Evolutionary conservation across 2,113 vertebrate species (phyloP).

Genomic region (cattle (Bos taurus)): DNA sequence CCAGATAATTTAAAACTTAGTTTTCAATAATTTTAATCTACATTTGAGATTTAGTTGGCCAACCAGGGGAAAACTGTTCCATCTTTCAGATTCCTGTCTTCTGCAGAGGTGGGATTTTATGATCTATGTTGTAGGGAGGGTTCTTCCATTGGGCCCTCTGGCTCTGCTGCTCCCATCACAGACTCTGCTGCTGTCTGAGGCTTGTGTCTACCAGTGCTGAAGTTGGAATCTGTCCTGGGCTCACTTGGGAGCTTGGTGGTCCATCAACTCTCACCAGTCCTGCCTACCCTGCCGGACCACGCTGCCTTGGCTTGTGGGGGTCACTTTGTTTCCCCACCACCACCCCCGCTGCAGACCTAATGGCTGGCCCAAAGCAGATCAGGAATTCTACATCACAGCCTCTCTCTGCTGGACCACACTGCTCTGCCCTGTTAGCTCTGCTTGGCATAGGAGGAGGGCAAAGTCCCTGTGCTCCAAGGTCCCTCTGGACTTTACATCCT

Average conservation of each 20-base stretch:
- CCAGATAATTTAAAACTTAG: background rate
- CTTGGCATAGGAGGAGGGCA: background rate
- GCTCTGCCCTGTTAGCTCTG: background rate
- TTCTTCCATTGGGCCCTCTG: background rate
- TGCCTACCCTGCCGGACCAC: background rate
- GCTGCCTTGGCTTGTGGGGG: background rate
- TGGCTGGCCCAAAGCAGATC: fast-evolving
- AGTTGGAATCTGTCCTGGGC: background rate
- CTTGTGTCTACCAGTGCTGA: background rate
- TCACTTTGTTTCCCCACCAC: background rate
- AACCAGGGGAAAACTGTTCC: background rate
- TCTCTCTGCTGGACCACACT: background rate
- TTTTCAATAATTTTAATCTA: background rate
- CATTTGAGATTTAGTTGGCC: background rate
- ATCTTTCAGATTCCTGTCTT: background rate
- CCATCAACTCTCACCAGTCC: background rate
- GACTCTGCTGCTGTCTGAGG: background rate
- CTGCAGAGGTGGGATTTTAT: background rate
- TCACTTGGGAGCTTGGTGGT: background rate
- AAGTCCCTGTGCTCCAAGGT: background rate
- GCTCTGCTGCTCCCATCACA: fast-evolving
- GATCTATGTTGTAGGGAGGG: background rate
- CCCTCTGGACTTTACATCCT: background rate
- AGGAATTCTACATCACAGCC: background rate
- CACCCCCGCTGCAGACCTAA: fast-evolving